phyloP scores from a whole-genome alignment of 2,888 invertebrate species.

The Apamea sordens region DNA sequence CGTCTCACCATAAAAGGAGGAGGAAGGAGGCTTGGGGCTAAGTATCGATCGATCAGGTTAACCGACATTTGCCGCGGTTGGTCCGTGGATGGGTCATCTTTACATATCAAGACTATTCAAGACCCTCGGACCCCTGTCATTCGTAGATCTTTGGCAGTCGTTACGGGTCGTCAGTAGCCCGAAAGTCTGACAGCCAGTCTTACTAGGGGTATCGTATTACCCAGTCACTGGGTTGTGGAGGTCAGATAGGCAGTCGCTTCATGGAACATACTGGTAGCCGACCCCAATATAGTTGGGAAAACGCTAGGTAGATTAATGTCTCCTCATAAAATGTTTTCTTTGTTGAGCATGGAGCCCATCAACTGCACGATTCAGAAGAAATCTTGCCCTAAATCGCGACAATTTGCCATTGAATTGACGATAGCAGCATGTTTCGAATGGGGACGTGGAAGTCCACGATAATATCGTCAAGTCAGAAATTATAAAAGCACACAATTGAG shows the following conservation, averaged over 20 bases:
- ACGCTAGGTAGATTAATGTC: background rate
- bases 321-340: background rate
- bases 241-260: background rate
- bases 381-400: background rate
- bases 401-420: background rate
- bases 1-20: background rate
- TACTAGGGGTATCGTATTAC: background rate
- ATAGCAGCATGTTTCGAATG: constrained; percentile 10
- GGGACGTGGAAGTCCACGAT: too few relatives aligned
- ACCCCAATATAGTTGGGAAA: background rate
- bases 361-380: background rate
- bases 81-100: background rate
- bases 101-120: background rate
- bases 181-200: background rate
- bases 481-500: too few relatives aligned
- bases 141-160: background rate
- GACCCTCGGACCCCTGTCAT: background rate
- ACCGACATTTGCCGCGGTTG: background rate
- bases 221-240: background rate
- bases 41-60: too few relatives aligned
- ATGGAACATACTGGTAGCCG: background rate
- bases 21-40: background rate
- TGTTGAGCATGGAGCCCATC: background rate
- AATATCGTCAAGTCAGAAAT: too few relatives aligned
- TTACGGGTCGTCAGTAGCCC: background rate